Percentiles rank a stretch among this genome's conserved stretches.
These are phyloP conservation scores for Ophiodon elongatus DNA, from an alignment of 2,113 vertebrate genomes.

Conservation along the genomic window DNA sequence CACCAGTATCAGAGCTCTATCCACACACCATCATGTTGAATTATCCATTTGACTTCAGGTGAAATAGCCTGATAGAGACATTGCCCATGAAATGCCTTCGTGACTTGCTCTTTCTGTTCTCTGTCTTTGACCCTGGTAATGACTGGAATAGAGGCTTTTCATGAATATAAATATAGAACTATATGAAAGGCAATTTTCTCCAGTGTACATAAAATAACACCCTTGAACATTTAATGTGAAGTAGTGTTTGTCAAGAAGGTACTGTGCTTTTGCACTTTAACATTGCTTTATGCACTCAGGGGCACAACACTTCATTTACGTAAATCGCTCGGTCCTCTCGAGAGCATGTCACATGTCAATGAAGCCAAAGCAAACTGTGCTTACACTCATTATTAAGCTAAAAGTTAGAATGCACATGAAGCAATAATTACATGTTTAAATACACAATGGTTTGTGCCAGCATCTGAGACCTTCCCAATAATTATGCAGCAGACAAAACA, in stretches of 20 bases:
- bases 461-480: neutral
- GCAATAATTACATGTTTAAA: constrained; percentile 1
- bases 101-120: constrained; percentile 56
- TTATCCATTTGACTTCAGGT: constrained; percentile 68
- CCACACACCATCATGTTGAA: constrained; percentile 60
- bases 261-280: constrained; percentile 37
- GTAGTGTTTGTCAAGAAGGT: constrained; percentile 50
- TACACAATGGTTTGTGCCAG: neutral
- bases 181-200: constrained; percentile 60
- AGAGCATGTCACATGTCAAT: constrained; percentile 27
- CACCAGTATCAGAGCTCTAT: constrained; percentile 55
- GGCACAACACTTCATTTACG: constrained; percentile 32
- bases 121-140: constrained; percentile 69
- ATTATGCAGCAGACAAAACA: neutral
- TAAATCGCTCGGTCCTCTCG: constrained; percentile 29
- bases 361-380: neutral
- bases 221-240: constrained; percentile 53
- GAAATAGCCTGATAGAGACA: constrained; percentile 57
- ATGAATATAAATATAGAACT: constrained; percentile 70
- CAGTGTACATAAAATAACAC: constrained; percentile 56
- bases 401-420: constrained; percentile 8
- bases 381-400: neutral
- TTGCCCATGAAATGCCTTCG: constrained; percentile 54
- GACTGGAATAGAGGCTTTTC: constrained; percentile 62
- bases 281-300: constrained; percentile 11